phyloP scores from a whole-genome alignment of 2,888 invertebrate genomes.

The Pelosia muscerda region DNA sequence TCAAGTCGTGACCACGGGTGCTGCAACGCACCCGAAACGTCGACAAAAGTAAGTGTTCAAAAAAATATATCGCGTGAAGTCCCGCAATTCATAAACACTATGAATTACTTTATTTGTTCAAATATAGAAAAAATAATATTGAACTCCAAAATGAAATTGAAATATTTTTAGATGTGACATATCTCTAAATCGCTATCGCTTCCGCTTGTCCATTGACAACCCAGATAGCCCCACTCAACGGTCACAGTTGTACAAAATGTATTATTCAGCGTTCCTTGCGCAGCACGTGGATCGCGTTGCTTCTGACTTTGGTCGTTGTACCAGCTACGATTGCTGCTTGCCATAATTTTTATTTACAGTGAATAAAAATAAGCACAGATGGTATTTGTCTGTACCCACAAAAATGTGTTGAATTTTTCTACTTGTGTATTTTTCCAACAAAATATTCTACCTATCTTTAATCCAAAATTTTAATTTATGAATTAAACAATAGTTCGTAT shows the following conservation, averaged over 20 bases:
- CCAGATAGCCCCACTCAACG: constrained; percentile 58
- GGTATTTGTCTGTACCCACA: neutral
- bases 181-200: constrained; percentile 34
- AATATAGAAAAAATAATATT: neutral
- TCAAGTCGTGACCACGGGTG: no score
- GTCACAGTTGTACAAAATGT: constrained; percentile 67
- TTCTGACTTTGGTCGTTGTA: constrained; percentile 45
- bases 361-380: constrained; percentile 39
- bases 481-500: no score
- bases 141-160: no score
- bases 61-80: no score
- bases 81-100: no score
- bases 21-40: no score
- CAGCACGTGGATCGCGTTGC: constrained; percentile 49
- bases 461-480: neutral
- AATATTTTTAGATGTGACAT: no score
- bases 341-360: constrained; percentile 50
- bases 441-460: neutral
- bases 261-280: constrained; percentile 67
- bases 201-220: constrained; percentile 30
- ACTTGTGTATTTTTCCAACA: neutral
- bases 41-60: no score
- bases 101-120: no score
- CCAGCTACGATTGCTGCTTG: constrained; percentile 43
- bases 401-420: neutral